Evolutionary conservation across 2,113 vertebrate genomes (phyloP), one percentile per base, ranked within the genome.

Genomic region (Arizona elegans): DNA sequence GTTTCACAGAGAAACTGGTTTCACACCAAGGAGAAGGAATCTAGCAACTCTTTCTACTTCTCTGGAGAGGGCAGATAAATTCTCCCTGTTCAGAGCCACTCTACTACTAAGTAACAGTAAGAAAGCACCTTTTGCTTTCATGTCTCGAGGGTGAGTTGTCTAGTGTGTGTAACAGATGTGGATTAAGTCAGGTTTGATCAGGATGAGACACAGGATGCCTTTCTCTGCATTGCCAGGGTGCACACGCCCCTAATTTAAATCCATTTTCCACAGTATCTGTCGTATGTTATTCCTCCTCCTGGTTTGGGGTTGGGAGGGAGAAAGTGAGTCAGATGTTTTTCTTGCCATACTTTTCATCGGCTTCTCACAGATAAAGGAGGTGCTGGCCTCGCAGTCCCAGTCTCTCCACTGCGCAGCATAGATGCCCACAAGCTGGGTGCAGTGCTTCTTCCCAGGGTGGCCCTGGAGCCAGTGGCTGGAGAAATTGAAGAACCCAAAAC

Each of bases 361-460:
- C 88, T 87, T 87, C 88, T 94, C 93, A 56, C 93, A 94, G 75
- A 94, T 70, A 29, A 94, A 94, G 13, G 88, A n/a, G 81, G 12
- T 33, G 17, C 23, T 87, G 56, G 33, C 38, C 2, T n/a, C n/a
- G 13, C 93, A 94, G 58, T 92, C 90, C 88, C 91, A 90, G 88
- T 94, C 93, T 87, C 93, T 86, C 93, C 93, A 94, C 19, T 94
- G 93, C 5, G 81, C 88, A 1, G 75, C 10, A 0, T 94, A 94
- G 88, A 92, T 87, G 88, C 91, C 81, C 91, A 92, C 88, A 2
- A 94, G 87, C 75, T 92, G 93, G 0, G 56, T 58, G 3, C 93
- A 94, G 17, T 1, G 75, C 9, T 65, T 53, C 26, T 21, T 21
- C 52, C 90, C 87, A 52, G 93, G 93, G 21, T 94, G 91, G 1